Evolutionary conservation across 2,113 vertebrate genomes (phyloP).

Genomic region (Phrynosoma blainvillii): DNA sequence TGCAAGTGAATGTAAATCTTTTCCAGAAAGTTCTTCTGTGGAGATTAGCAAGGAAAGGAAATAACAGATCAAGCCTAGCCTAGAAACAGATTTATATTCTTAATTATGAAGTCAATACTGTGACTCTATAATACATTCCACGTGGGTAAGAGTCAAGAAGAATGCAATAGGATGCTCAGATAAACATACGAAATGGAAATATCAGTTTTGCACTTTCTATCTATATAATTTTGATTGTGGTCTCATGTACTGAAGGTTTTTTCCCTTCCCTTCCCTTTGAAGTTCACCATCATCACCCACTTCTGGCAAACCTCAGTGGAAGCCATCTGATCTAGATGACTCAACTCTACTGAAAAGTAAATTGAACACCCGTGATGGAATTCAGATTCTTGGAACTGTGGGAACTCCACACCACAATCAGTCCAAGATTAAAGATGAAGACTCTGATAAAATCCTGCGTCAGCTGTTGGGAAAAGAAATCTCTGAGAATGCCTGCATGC

Average conservation of each 20-base stretch:
- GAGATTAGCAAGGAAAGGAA: conserved; percentile 21
- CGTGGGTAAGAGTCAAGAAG: neutral
- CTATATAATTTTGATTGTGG: conserved; percentile 46
- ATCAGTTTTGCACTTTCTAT: conserved; percentile 34
- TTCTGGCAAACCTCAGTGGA: conserved; percentile 87
- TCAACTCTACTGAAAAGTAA: conserved; percentile 72
- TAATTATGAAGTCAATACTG: conserved; percentile 24
- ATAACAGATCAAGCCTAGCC: conserved; percentile 24
- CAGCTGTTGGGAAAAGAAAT: conserved; percentile 91
- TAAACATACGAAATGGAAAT: conserved; percentile 30
- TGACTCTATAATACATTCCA: conserved; percentile 38
- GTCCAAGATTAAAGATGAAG: conserved; percentile 86
- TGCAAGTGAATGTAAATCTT: conserved; percentile 29
- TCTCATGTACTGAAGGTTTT: conserved; percentile 22
- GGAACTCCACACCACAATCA: conserved; percentile 72
- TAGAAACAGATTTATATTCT: conserved; percentile 33
- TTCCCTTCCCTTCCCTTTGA: conserved; percentile 64
- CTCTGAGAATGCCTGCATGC: conserved; percentile 81
- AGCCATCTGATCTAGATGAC: conserved; percentile 72
- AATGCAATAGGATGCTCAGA: conserved; percentile 33
- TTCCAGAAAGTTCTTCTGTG: neutral
- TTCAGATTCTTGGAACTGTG: conserved; percentile 75
- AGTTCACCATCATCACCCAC: conserved; percentile 86
- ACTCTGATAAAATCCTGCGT: conserved; percentile 86
- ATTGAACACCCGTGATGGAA: conserved; percentile 73